Percentiles rank a stretch among this genome's conserved stretches.
Conservation (phyloP, 1,140 invertebrate genomes). For the Ceratosolen fusciceps region DNA sequence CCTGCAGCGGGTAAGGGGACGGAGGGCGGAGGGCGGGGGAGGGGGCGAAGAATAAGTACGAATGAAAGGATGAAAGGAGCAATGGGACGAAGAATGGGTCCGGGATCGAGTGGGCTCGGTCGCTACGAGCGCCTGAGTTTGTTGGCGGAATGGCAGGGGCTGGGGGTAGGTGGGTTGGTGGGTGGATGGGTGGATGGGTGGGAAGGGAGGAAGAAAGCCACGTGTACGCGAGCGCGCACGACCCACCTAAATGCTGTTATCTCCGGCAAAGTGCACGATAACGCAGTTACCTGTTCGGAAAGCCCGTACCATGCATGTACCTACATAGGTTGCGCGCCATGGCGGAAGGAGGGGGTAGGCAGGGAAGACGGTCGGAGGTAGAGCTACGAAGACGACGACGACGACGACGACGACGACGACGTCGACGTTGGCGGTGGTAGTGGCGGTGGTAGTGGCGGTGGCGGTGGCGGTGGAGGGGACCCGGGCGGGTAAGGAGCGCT, state of each 20-base stretch:
- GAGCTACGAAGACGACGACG: no score
- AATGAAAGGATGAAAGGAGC: not conserved
- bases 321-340: not conserved
- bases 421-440: no score
- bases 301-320: slow-evolving; percentile 35
- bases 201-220: not conserved
- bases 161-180: not conserved
- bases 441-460: not conserved
- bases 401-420: no score
- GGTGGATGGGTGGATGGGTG: no score
- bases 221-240: not conserved
- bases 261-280: slow-evolving; percentile 68
- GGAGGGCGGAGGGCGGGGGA: not conserved
- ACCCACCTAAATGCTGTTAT: slow-evolving; percentile 48
- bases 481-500: no score
- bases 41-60: not conserved
- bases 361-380: no score
- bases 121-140: slow-evolving; percentile 6
- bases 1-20: not conserved
- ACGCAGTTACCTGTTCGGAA: slow-evolving; percentile 67
- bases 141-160: not conserved
- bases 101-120: slow-evolving; percentile 1
- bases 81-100: not conserved
- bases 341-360: not conserved
- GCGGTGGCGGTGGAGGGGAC: not conserved